Base-by-base conservation (phyloP, 2,113 vertebrate genomes). In the Rhabdomys dilectus region DNA sequence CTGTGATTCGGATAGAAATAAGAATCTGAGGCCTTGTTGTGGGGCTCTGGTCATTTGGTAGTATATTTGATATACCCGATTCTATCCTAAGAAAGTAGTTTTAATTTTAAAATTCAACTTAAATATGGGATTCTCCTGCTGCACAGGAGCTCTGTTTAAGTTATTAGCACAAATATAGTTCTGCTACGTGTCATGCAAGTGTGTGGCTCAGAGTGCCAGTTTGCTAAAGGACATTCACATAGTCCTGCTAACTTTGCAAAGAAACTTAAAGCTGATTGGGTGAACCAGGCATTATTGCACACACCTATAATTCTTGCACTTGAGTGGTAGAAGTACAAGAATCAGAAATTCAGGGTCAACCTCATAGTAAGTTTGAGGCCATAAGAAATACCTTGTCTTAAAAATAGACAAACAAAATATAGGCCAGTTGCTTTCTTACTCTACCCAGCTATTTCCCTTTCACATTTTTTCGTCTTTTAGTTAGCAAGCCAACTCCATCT, bases 21-120 rank as follows among this genome's bases (percentile, higher is more conserved):
- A 45, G 22, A 76, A 60, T 82, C 13, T 9, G 24, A n/a, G 60
- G 48, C 29, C 48, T 87, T 94, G 80, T 60, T 13, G 24, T 64
- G 26, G 31, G 62, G 62, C 31, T 82, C 45, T 84, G 26, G n/a
- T 82, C 62, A 29, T 64, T 64, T 64, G 62, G 26, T 10, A 64
- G 26, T 64, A 29, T 29, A 76, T 91, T 88, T 91, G 58, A 72
- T 15, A 87, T 34, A 16, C 45, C 7, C 76, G 39, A 86, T 93
- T 97, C 84, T 93, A 26, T 95, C 45, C 58, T 94, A 91, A 91
- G 11, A 84, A 91, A 76, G 68, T 26, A 73, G 22, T 77, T 87
- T 92, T 66, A 82, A 64, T 95, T 95, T 92, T 62, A 77, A 87
- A 92, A 73, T 77, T 73, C 51, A 84, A 3, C 42, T 45, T 19